phyloP scores from a whole-genome alignment of 64 coral and sea anemone species.

The Orbicella faveolata region DNA sequence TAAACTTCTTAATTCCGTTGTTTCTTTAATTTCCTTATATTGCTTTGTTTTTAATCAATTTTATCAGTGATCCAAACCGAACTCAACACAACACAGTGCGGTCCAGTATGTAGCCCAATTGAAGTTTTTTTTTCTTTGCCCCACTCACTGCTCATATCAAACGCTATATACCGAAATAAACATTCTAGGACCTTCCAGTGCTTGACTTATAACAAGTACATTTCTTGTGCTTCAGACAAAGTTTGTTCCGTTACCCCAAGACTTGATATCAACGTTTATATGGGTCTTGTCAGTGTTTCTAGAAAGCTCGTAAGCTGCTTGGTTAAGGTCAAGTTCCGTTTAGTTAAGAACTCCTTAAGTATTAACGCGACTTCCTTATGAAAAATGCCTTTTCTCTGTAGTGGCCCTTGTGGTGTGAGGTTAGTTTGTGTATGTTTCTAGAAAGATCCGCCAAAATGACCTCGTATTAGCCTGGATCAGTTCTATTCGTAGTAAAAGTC shows the following conservation, averaged over 20 bases:
- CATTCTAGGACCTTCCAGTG: neutral
- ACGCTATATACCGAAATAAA: neutral
- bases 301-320: neutral
- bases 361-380: neutral
- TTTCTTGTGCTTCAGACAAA: neutral
- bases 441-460: neutral
- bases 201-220: neutral
- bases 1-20: neutral
- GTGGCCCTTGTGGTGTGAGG: neutral
- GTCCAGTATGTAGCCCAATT: neutral
- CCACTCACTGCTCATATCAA: too few relatives aligned
- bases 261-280: neutral
- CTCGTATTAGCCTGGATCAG: neutral
- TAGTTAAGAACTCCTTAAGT: neutral
- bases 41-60: conserved; percentile 32
- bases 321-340: neutral
- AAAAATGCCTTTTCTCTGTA: neutral
- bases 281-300: neutral
- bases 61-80: neutral
- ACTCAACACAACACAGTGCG: neutral
- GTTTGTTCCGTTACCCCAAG: neutral
- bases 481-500: neutral
- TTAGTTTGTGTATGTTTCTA: conserved; percentile 3
- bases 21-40: neutral
- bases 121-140: too few relatives aligned